Base-by-base conservation (phyloP, 2,888 invertebrate species). In the Ophioninae sp. region DNA sequence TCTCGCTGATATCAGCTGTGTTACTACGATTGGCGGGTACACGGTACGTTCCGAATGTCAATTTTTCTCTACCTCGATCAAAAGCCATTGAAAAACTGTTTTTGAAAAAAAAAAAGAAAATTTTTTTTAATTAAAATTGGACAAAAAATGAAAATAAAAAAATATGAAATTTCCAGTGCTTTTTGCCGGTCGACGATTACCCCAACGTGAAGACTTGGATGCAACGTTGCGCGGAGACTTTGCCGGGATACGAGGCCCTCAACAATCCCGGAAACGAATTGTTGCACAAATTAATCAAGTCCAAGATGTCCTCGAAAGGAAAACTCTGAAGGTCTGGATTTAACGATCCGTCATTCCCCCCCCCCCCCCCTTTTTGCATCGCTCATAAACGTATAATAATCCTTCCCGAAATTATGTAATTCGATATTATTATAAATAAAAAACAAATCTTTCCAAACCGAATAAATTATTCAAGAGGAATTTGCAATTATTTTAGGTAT, bases 151-250 rank as follows among this genome's bases (percentile, higher is more conserved):
- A 69, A 17, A 67, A 67, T 20, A 69, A 23, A 13, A 23, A 50
- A 17, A 56, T 23, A 67, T 21, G 7, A 44, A 10, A 68, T 50
- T 85, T 78, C 5, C 56, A 90, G 89, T 78, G 80, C 17, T 20
- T 83, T 44, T 59, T 23, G 0, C 83, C 86, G 1, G 2, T 86
- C 41, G 87, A 89, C n/a, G 77, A 84, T n/a, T 95, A 94, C 89
- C 92, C 94, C 2, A 95, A 95, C 88, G 93, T 95, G 39, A 91
- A 93, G 79, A 93, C 93, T 73, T 96, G 96, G 96, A 85, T 95
- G 10, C 93, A 94, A 72, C 93, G 94, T 80, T 96, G 96, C 89
- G 92, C 93, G 41, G 86, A 93, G 72, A 87, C 92, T 23, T 92
- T 96, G 61, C 95, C 95, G 21, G 94, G 94, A 56, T 91, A 89